phyloP scores from a whole-genome alignment of 23 tunicate species.

The Halocynthia aurantium region DNA sequence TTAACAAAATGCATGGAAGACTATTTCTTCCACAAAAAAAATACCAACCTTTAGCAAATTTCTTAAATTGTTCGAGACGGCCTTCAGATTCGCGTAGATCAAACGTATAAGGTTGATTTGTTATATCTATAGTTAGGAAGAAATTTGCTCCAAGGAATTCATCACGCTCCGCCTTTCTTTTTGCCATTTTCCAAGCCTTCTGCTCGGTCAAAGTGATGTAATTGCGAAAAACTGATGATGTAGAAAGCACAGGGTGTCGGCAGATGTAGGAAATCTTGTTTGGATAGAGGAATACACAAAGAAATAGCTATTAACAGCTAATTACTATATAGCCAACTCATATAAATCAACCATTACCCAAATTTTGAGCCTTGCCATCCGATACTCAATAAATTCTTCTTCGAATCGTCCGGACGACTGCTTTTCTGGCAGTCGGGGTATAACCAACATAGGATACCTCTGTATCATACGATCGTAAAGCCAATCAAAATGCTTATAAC shows the following conservation, averaged over 20 bases:
- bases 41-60: conserved; percentile 18
- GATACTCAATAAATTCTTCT: conserved; percentile 25
- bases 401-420: conserved; percentile 38
- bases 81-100: conserved; percentile 23
- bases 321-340: not conserved
- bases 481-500: conserved; percentile 49
- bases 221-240: conserved; percentile 21
- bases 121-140: conserved; percentile 18
- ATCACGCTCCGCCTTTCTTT: conserved; percentile 21
- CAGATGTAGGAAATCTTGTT: conserved; percentile 27
- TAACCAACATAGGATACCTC: conserved; percentile 22
- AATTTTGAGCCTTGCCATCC: conserved; percentile 22
- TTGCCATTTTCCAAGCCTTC: conserved; percentile 32
- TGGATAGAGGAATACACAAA: not conserved
- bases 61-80: conserved; percentile 20
- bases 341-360: conserved; percentile 28
- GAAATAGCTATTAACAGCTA: not conserved
- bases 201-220: conserved; percentile 24
- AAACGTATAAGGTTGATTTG: conserved; percentile 15
- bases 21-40: not conserved
- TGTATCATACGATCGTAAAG: conserved; percentile 30
- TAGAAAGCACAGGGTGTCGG: conserved; percentile 18
- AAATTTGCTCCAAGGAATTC: conserved; percentile 21
- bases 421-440: conserved; percentile 33
- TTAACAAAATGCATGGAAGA: not conserved